Evolutionary conservation across 2,888 invertebrate genomes (phyloP).

Genomic region (Lydus trimaculatus): DNA sequence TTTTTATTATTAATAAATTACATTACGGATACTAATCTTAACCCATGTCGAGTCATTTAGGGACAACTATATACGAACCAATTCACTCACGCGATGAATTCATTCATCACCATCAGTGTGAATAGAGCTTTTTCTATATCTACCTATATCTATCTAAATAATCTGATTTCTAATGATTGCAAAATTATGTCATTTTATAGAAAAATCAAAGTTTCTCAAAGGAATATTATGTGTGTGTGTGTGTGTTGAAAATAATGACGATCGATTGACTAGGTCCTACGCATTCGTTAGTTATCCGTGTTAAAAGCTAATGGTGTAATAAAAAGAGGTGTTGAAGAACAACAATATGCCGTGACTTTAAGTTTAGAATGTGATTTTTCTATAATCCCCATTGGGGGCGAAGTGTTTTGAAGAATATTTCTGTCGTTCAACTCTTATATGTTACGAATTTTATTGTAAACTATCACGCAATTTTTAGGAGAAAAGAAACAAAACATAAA

Average conservation of each 20-base stretch:
- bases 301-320: slow-evolving; percentile 24
- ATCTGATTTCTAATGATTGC: too few relatives aligned
- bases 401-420: slow-evolving; percentile 28
- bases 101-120: too few relatives aligned
- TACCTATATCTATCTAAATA: too few relatives aligned
- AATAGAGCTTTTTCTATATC: too few relatives aligned
- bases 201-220: background rate
- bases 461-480: slow-evolving; percentile 21
- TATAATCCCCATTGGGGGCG: slow-evolving; percentile 13
- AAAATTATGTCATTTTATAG: background rate
- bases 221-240: too few relatives aligned
- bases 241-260: background rate
- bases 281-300: slow-evolving; percentile 23
- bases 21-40: too few relatives aligned
- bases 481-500: background rate
- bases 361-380: slow-evolving; percentile 25
- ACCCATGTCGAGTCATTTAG: background rate
- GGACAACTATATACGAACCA: background rate
- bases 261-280: slow-evolving; percentile 2
- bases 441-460: slow-evolving; percentile 17
- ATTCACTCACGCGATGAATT: too few relatives aligned
- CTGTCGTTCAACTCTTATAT: slow-evolving; percentile 21
- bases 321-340: slow-evolving; percentile 41
- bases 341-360: slow-evolving; percentile 44
- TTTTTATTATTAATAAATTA: too few relatives aligned